Conservation (phyloP, 1,140 invertebrate genomes). For the Calephelis virginiensis region DNA sequence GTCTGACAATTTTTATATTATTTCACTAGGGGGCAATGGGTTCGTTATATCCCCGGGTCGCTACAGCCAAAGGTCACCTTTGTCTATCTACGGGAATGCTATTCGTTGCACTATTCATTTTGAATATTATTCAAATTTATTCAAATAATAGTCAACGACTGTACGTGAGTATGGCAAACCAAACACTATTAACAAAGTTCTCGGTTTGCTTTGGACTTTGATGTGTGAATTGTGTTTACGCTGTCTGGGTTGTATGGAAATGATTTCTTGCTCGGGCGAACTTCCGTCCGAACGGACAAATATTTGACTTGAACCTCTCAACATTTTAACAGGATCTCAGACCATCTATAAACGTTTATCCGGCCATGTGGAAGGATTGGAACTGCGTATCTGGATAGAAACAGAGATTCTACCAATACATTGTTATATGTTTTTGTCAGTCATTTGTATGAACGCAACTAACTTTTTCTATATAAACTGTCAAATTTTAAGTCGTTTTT, state of each 20-base stretch:
- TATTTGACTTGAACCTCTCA: slow-evolving; percentile 60
- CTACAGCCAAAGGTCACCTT: no score
- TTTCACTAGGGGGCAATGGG: no score
- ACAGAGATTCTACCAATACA: slow-evolving; percentile 1
- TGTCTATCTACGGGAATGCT: no score
- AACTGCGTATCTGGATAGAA: slow-evolving; percentile 23
- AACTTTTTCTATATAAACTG: no score
- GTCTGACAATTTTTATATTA: no score
- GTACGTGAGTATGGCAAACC: slow-evolving; percentile 15
- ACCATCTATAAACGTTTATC: slow-evolving; percentile 34
- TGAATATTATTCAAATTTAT: no score
- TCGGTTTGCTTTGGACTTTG: slow-evolving; percentile 65
- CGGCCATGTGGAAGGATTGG: slow-evolving; percentile 20
- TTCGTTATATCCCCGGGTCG: no score
- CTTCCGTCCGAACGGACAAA: slow-evolving; percentile 60
- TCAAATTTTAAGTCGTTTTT: no score
- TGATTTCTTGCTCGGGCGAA: slow-evolving; percentile 66
- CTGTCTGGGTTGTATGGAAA: slow-evolving; percentile 61
- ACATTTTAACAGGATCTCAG: slow-evolving; percentile 51
- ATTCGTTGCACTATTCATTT: no score
- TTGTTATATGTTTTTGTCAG: not conserved
- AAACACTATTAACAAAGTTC: slow-evolving; percentile 70
- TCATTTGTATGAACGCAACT: no score
- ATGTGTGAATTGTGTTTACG: slow-evolving; percentile 62
- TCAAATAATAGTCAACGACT: slow-evolving; percentile 2